These are phyloP conservation scores for Alviniconcha marisindica DNA, from an alignment of 1,140 invertebrate species.

Conservation along the genomic window DNA sequence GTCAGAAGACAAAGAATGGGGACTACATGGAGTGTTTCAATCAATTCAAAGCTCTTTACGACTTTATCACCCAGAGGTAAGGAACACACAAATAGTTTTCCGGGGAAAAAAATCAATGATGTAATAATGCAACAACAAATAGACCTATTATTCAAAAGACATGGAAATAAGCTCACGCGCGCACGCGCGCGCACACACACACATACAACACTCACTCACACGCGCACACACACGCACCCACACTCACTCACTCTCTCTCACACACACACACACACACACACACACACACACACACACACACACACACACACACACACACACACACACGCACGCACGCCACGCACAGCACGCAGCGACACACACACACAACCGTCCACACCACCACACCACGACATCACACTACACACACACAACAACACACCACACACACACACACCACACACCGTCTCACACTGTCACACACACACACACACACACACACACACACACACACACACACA, in stretches of 20 bases:
- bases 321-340: neutral
- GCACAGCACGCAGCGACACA: neutral
- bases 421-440: constrained; percentile 31
- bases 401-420: too few relatives aligned
- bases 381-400: neutral
- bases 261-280: neutral
- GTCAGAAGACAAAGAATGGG: too few relatives aligned
- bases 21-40: too few relatives aligned
- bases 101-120: too few relatives aligned
- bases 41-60: too few relatives aligned
- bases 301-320: neutral
- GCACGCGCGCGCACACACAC: neutral
- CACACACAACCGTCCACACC: neutral
- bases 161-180: too few relatives aligned
- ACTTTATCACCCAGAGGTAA: too few relatives aligned
- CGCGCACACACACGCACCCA: constrained; percentile 18
- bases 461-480: neutral
- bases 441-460: neutral
- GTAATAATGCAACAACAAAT: too few relatives aligned
- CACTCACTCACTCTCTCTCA: neutral
- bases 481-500: neutral
- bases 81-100: too few relatives aligned
- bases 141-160: too few relatives aligned
- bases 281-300: constrained; percentile 19
- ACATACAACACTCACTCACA: constrained; percentile 20